These are phyloP conservation scores for Arenicola marina DNA, from an alignment of 2,888 invertebrate genomes.

Conservation along the genomic window DNA sequence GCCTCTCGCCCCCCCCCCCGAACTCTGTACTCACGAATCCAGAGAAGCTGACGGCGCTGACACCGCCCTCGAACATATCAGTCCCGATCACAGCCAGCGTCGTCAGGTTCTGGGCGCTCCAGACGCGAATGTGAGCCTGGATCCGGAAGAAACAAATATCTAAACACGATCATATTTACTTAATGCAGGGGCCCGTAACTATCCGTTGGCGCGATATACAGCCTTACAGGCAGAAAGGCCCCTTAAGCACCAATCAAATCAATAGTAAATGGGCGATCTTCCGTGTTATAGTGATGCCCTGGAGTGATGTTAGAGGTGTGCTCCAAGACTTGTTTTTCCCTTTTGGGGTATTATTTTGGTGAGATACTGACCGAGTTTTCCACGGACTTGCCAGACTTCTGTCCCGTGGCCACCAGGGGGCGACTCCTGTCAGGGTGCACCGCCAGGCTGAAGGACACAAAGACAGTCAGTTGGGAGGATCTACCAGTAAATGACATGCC, in stretches of 20 bases:
- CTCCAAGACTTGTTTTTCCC: too few species aligned
- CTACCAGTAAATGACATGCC: too few species aligned
- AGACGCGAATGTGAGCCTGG: slow-evolving; percentile 72
- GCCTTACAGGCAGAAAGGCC: too few species aligned
- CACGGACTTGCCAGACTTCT: not conserved
- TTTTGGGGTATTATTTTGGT: too few species aligned
- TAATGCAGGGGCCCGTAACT: too few species aligned
- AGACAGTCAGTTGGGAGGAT: too few species aligned
- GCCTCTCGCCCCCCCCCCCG: too few species aligned
- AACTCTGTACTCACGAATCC: slow-evolving; percentile 33
- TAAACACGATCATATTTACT: not conserved
- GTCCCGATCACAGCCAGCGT: slow-evolving; percentile 89
- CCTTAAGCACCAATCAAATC: too few species aligned
- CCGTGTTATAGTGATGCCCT: too few species aligned
- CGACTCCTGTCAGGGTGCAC: not conserved
- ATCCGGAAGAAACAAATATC: not conserved
- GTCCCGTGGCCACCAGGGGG: slow-evolving; percentile 17
- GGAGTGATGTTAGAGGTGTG: too few species aligned
- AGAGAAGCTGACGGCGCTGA: slow-evolving; percentile 81
- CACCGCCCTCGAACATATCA: slow-evolving; percentile 86
- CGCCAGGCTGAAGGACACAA: slow-evolving; percentile 4
- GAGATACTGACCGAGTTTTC: not conserved
- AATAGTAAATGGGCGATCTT: too few species aligned
- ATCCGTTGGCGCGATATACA: too few species aligned
- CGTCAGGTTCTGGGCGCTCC: slow-evolving; percentile 87